Evolutionary conservation across 2,113 vertebrate genomes (phyloP).

Genomic region (Elaphurus davidianus): DNA sequence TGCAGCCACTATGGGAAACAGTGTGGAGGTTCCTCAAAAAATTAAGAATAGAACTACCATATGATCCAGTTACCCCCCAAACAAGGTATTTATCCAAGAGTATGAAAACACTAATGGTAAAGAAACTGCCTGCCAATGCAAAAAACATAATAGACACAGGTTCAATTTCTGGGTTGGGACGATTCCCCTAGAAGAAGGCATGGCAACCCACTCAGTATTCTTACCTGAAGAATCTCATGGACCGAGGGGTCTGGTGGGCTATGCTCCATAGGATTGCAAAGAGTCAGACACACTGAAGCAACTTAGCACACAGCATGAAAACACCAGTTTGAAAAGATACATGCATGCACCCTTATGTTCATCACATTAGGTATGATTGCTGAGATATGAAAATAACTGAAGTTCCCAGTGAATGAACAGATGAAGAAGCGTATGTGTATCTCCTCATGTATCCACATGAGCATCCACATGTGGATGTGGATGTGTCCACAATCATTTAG

Average conservation of each 20-base stretch:
- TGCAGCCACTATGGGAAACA: background rate
- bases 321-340: background rate
- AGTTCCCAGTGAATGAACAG: background rate
- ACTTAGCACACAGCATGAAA: background rate
- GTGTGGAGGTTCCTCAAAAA: background rate
- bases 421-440: background rate
- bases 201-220: background rate
- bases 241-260: background rate
- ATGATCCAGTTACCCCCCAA: background rate
- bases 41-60: background rate
- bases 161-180: background rate
- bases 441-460: background rate
- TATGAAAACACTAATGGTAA: background rate
- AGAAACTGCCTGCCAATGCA: background rate
- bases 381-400: background rate
- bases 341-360: background rate
- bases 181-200: background rate
- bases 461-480: too few relatives aligned
- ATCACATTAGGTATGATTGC: background rate
- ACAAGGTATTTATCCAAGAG: background rate
- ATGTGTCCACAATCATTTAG: background rate
- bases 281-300: background rate
- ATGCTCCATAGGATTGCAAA: background rate
- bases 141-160: background rate
- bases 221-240: background rate